Evolutionary conservation across 2,797 vertebrate species (phyloP), one percentile per base, ranked within the genome.

Genomic region (Nyctibius grandis): DNA sequence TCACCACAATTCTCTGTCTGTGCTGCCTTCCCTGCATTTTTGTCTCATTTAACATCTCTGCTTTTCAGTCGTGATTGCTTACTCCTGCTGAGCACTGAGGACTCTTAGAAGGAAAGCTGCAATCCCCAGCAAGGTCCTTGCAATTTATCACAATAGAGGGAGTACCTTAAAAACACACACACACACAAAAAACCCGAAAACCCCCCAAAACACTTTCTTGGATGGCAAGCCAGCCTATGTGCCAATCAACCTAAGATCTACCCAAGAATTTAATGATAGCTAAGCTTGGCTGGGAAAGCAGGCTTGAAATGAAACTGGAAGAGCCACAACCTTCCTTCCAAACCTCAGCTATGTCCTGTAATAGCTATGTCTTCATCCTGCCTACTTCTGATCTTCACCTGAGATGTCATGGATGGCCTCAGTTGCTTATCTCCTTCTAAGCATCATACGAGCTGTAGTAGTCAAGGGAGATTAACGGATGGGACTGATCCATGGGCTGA

Each of bases 141-240:
- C 31, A 88, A 81, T 47, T 50, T 33, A 75, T 11, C 15, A 50
- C 8, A 88, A 28, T 1, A 20, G 6, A 92, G 14, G 20, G 12
- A 89, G 33, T 11, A 91, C 86, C 33, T 48, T 22, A 18, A 33
- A 85, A 51, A 38, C 3, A 0, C 9, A 26, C 9, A 26, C 11
- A n/a, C n/a, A n/a, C n/a, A n/a, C n/a, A n/a, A 9, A n/a, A 9
- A 56, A 5, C 5, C 5, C 16, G 1, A 15, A 2, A 18, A 7
- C 1, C 5, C 4, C 8, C 5, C 5, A 10, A 50, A 47, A 80
- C 47, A 57, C 29, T 42, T 90, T 29, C 11, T 34, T 40, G 59
- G 29, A 51, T 17, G 28, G 25, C 22, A 93, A 95, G 7, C 4
- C 9, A 84, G 6, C 3, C 50, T 40, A 12, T 20, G 15, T 31